Percentiles rank a stretch among this genome's conserved stretches.
Evolutionary conservation across 2,888 invertebrate species (phyloP).

Genomic region (Idaea biselata): DNA sequence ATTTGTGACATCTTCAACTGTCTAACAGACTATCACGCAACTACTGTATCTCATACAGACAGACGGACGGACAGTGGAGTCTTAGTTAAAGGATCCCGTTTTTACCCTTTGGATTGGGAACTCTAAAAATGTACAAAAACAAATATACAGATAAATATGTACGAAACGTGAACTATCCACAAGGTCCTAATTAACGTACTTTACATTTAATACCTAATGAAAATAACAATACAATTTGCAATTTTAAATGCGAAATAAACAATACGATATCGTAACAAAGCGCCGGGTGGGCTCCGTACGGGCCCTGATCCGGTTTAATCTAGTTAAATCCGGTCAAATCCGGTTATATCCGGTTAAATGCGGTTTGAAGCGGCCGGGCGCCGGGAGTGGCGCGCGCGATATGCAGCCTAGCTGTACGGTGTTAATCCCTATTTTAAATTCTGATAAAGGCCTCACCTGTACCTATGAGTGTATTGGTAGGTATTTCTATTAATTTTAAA

Average conservation of each 20-base stretch:
- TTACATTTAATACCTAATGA: slow-evolving; percentile 27
- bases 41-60: too few species aligned
- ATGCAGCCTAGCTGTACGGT: slow-evolving; percentile 63
- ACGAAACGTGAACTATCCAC: slow-evolving; percentile 12
- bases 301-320: slow-evolving; percentile 55
- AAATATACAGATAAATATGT: slow-evolving; percentile 7
- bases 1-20: too few species aligned
- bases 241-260: slow-evolving; percentile 70
- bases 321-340: slow-evolving; percentile 59
- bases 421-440: slow-evolving; percentile 79
- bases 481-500: not conserved
- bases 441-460: slow-evolving; percentile 71
- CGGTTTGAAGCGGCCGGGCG: slow-evolving; percentile 19
- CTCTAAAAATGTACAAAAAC: too few species aligned
- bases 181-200: slow-evolving; percentile 1
- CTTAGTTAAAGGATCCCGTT: too few species aligned
- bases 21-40: too few species aligned
- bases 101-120: too few species aligned
- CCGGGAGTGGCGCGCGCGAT: slow-evolving; percentile 56
- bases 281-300: slow-evolving; percentile 48
- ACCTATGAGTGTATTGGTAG: slow-evolving; percentile 23
- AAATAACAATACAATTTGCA: slow-evolving; percentile 58
- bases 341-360: slow-evolving; percentile 38
- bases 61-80: too few species aligned
- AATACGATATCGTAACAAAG: slow-evolving; percentile 69